Evolutionary conservation across 2,113 vertebrate genomes (phyloP).

Genomic region (Nymphicus hollandicus): DNA sequence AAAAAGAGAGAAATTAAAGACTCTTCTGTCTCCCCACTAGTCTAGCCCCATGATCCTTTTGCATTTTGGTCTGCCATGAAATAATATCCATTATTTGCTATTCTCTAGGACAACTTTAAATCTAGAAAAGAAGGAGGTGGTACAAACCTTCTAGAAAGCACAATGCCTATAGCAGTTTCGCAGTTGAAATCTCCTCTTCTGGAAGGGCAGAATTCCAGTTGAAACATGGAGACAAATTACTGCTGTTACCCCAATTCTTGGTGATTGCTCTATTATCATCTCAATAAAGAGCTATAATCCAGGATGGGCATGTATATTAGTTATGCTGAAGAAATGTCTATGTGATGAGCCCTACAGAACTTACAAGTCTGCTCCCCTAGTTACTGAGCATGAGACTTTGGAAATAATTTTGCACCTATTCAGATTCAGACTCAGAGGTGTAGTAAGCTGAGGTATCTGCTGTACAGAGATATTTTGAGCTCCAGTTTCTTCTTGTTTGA

Average conservation of each 20-base stretch:
- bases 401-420: not conserved
- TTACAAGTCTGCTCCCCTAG: not conserved
- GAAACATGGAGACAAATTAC: not conserved
- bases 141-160: not conserved
- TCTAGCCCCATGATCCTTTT: not conserved
- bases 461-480: not conserved
- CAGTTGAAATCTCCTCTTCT: not conserved
- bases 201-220: not conserved
- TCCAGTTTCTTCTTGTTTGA: not conserved
- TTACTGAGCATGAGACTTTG: not conserved
- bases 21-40: not conserved
- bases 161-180: not conserved
- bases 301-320: not conserved
- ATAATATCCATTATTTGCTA: not conserved
- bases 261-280: not conserved
- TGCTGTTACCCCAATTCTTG: not conserved
- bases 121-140: not conserved
- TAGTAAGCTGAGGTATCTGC: not conserved
- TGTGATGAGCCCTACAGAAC: not conserved
- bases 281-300: not conserved
- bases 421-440: not conserved
- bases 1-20: not conserved
- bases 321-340: not conserved
- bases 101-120: not conserved
- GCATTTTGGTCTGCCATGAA: accelerated